Evolutionary conservation across 2,888 invertebrate genomes (phyloP).

Genomic region (Athalia circularis): DNA sequence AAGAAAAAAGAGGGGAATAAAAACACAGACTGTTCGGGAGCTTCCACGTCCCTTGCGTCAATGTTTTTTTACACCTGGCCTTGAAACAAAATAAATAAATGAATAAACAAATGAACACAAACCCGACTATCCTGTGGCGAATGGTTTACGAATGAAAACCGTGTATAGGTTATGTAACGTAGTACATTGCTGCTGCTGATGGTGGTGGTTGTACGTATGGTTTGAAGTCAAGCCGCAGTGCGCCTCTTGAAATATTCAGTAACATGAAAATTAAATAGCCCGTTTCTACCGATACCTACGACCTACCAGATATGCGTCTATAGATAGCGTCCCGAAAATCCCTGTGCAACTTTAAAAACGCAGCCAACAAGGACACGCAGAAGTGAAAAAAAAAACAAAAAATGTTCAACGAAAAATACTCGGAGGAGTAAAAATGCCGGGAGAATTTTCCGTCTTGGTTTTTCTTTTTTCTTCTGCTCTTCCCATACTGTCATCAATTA

Average conservation of each 20-base stretch:
- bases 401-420: background rate
- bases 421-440: background rate
- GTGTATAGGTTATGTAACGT: background rate
- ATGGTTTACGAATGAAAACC: conserved; percentile 2
- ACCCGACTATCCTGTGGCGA: background rate
- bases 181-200: background rate
- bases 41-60: too few relatives aligned
- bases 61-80: too few relatives aligned
- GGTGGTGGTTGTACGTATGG: conserved; percentile 1
- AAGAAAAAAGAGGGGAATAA: background rate
- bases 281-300: conserved; percentile 9
- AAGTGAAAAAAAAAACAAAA: background rate
- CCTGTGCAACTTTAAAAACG: conserved; percentile 10
- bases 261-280: conserved; percentile 52
- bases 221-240: conserved; percentile 49
- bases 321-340: background rate
- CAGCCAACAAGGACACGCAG: too few relatives aligned
- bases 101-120: conserved; percentile 7
- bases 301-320: background rate
- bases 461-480: background rate
- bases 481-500: background rate
- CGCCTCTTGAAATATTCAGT: conserved; percentile 48
- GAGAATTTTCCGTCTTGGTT: background rate
- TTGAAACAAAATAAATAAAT: background rate
- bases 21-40: background rate